Conservation (phyloP, 2,113 vertebrate genomes). For the Xiphorhynchus elegans region DNA sequence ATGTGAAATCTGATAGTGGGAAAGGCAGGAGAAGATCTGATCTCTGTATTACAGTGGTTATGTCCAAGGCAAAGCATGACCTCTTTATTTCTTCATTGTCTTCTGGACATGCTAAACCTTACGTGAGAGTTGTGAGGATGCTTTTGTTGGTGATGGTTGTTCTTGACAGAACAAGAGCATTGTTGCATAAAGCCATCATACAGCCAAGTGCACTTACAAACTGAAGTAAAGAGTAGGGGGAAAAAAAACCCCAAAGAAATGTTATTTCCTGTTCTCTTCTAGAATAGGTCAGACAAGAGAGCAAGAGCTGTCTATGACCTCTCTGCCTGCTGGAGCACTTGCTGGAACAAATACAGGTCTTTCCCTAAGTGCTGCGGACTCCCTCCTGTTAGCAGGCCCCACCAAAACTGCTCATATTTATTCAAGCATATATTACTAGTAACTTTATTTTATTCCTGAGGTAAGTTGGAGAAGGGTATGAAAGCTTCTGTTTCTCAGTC, state of each 20-base stretch:
- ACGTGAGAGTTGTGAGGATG: neutral
- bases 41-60: neutral
- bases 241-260: neutral
- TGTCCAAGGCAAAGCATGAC: neutral
- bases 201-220: neutral
- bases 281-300: neutral
- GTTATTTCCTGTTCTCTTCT: neutral
- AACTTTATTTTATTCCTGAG: neutral
- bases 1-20: neutral
- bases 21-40: neutral
- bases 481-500: neutral
- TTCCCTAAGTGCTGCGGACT: neutral
- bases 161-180: neutral
- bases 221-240: neutral
- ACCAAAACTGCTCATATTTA: neutral
- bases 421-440: neutral
- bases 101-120: neutral
- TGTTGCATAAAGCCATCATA: neutral
- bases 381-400: neutral
- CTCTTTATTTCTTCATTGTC: neutral
- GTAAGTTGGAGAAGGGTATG: neutral
- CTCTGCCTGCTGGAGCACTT: neutral
- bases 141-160: neutral
- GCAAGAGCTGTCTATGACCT: neutral
- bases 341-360: neutral